Base-by-base conservation (phyloP, 2,113 vertebrate genomes). In the Neotragus pygmaeus region DNA sequence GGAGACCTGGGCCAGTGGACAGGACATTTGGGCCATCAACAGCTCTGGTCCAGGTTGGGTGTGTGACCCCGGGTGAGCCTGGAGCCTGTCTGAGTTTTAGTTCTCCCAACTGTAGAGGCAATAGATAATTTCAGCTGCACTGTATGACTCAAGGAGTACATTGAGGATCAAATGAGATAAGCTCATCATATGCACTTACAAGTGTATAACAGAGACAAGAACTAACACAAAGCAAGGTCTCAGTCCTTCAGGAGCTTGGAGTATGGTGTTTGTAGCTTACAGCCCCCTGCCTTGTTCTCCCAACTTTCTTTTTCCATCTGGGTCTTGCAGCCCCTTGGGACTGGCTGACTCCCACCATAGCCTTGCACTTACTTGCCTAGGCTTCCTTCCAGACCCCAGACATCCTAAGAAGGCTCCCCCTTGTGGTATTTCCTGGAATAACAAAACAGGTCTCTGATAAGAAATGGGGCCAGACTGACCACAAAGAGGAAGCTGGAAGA, bases 401-500 rank as follows among this genome's bases (percentile, higher is more conserved):
- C 33, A 21, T 10, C 70, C 96, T 84, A 51, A 28, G 39, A 86
- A 77, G 91, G 77, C 96, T 97, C 98, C 98, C 96, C 96, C 98
- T 97, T 1, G 97, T 97, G 98, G 96, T 36, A 15, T 2, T 27
- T 57, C 5, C 27, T 23, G 83, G 82, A 97, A 97, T 70, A 66
- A 90, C 94, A 93, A 15, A 45, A 92, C 90, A 95, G 12, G 49
- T 84, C 19, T 88, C 45, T 4, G 30, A 88, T 16, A 81, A 94
- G 55, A 84, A 14, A 19, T 4, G n/a, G 47, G 30, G 39, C 14
- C 3, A 7, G 2, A n/a, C 19, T 17, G 55, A 95, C 55, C 23
- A 13, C 47, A 27, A 51, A 33, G 47, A 53, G 45, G 57, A 43
- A 94, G 10, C 7, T 6, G 60, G 47, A 88, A 88, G 23, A 80